Conservation (phyloP, 1,140 invertebrate species). For the Atta texana region DNA sequence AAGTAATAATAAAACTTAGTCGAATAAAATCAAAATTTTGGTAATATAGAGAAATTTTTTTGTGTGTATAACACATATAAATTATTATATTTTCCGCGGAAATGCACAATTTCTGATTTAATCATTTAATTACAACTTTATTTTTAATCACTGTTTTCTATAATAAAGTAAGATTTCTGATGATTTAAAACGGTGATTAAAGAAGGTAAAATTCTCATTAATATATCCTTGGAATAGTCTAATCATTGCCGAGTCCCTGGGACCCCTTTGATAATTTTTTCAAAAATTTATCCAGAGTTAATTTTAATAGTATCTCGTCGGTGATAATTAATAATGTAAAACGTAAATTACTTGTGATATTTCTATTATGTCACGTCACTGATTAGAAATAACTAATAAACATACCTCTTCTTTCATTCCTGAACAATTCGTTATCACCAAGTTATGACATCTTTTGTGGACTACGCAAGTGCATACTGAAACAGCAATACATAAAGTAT, state of each 20-base stretch:
- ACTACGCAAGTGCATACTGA: slow-evolving; percentile 99
- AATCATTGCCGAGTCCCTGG: too few relatives aligned
- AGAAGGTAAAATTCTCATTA: too few relatives aligned
- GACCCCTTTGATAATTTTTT: too few relatives aligned
- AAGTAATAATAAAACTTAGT: slow-evolving; percentile 41
- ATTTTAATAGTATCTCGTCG: too few relatives aligned
- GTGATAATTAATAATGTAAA: background rate
- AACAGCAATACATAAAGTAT: slow-evolving; percentile 80
- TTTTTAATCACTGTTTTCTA: too few relatives aligned
- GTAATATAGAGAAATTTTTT: background rate
- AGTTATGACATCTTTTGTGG: slow-evolving; percentile 97
- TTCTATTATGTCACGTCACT: slow-evolving; percentile 17
- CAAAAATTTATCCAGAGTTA: too few relatives aligned
- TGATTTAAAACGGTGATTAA: too few relatives aligned
- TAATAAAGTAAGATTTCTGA: too few relatives aligned
- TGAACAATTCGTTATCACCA: slow-evolving; percentile 97
- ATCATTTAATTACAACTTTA: too few relatives aligned
- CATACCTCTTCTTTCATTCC: slow-evolving; percentile 96
- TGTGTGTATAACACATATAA: background rate
- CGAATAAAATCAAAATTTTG: slow-evolving; percentile 4
- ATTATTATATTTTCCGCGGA: background rate
- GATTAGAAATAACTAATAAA: slow-evolving; percentile 10
- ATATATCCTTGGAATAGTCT: too few relatives aligned
- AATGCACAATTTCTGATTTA: too few relatives aligned
- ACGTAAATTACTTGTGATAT: background rate